phyloP scores from a whole-genome alignment of 2,113 vertebrate species.

The Xenotilapia caudafasciata region DNA sequence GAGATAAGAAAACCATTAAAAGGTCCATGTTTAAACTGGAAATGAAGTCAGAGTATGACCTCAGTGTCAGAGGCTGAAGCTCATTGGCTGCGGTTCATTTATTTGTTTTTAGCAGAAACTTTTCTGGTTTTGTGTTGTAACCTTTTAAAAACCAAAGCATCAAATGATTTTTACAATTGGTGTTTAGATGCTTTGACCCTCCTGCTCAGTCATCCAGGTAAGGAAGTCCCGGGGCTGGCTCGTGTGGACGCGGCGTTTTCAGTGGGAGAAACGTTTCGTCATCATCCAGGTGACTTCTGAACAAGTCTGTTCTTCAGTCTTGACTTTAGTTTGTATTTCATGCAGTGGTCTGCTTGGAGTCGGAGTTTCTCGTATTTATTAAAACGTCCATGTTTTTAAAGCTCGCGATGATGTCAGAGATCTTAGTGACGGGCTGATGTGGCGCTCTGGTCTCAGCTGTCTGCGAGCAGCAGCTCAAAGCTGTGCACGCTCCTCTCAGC shows the following conservation, averaged over 20 bases:
- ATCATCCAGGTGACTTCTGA: neutral
- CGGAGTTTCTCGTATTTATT: rapidly evolving
- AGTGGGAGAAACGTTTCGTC: neutral
- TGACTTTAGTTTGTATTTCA: neutral
- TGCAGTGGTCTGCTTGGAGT: neutral
- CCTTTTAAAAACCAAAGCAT: neutral
- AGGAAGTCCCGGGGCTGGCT: neutral
- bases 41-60: neutral
- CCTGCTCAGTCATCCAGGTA: neutral
- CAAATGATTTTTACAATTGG: neutral
- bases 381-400: neutral
- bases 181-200: neutral
- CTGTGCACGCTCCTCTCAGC: neutral
- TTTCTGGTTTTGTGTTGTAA: neutral
- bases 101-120: neutral
- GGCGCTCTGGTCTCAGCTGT: neutral
- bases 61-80: neutral
- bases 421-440: neutral
- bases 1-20: neutral
- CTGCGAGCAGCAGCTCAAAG: neutral
- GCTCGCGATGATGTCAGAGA: neutral
- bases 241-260: neutral
- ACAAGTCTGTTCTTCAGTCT: neutral
- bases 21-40: rapidly evolving
- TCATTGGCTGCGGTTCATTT: neutral